Evolutionary conservation across 2,888 invertebrate species (phyloP).

Genomic region (Eumerus sabulonum): DNA sequence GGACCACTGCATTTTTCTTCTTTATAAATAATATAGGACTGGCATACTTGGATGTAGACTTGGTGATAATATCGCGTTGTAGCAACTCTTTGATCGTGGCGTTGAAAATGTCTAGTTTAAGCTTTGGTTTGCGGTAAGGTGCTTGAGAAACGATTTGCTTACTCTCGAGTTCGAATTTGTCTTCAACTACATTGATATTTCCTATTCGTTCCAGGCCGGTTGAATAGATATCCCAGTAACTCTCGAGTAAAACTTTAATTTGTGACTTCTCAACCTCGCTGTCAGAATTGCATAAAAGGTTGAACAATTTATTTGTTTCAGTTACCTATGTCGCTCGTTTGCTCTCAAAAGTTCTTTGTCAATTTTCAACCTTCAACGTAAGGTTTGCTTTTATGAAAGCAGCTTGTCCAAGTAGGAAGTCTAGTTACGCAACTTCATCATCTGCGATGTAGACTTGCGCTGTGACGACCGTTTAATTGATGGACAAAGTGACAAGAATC

Average conservation of each 20-base stretch:
- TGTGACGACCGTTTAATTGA: constrained; percentile 8
- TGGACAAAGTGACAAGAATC: constrained; percentile 28
- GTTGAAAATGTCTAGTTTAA: constrained; percentile 14
- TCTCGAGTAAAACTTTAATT: constrained; percentile 3
- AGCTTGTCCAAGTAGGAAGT: constrained; percentile 27
- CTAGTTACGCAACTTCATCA: constrained; percentile 32
- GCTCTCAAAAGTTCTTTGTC: constrained; percentile 11
- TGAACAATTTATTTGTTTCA: too few species aligned
- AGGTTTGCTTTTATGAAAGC: constrained; percentile 28
- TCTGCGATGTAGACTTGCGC: constrained; percentile 41
- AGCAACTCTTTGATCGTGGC: constrained; percentile 31
- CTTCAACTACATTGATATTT: constrained; percentile 31
- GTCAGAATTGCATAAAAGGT: constrained; percentile 4
- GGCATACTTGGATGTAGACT: constrained; percentile 45
- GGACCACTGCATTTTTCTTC: background rate
- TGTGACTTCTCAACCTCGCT: constrained; percentile 6
- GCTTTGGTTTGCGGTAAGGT: constrained; percentile 42
- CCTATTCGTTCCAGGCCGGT: constrained; percentile 34
- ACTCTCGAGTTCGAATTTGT: constrained; percentile 27
- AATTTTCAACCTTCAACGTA: constrained; percentile 16
- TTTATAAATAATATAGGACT: constrained; percentile 3
- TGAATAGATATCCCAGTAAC: constrained; percentile 28
- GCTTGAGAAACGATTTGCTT: constrained; percentile 18
- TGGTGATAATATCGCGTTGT: constrained; percentile 33
- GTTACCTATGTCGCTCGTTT: background rate